Evolutionary conservation across 2,797 vertebrate genomes (phyloP).

Genomic region (Siniperca undulata): DNA sequence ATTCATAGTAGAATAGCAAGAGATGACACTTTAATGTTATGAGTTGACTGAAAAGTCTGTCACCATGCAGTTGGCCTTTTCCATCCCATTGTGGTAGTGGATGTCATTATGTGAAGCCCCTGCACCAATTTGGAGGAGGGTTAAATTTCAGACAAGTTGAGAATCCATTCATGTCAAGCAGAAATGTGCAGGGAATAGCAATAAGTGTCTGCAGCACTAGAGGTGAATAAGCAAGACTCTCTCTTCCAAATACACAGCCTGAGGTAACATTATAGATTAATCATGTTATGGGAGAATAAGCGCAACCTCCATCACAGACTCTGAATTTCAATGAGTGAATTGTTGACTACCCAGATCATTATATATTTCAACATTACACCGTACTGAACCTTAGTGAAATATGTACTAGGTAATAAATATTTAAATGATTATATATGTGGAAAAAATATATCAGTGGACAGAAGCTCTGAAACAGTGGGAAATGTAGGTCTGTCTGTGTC

Average conservation of each 20-base stretch:
- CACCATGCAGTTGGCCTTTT: conserved; percentile 25
- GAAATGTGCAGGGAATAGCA: conserved; percentile 79
- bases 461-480: conserved; percentile 2
- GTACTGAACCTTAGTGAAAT: conserved; percentile 39
- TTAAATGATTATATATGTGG: conserved; percentile 20
- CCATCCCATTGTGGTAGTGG: conserved; percentile 39
- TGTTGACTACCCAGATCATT: conserved; percentile 68
- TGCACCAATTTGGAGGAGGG: conserved; percentile 69
- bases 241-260: conserved; percentile 80
- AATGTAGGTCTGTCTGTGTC: conserved; percentile 12
- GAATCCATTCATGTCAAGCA: conserved; percentile 81
- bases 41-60: conserved; percentile 33
- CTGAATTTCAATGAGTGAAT: conserved; percentile 76
- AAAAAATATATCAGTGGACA: conserved; percentile 13
- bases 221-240: conserved; percentile 77
- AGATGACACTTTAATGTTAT: conserved; percentile 36
- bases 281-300: conserved; percentile 80
- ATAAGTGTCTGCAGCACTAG: conserved; percentile 69
- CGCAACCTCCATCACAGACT: conserved; percentile 66
- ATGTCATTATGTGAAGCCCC: conserved; percentile 59
- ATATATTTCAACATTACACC: conserved; percentile 51
- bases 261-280: conserved; percentile 85
- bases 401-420: conserved; percentile 42
- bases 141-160: conserved; percentile 74
- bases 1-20: conserved; percentile 12